Base-by-base conservation (phyloP, 2,797 vertebrate genomes). In the Leontopithecus rosalia region DNA sequence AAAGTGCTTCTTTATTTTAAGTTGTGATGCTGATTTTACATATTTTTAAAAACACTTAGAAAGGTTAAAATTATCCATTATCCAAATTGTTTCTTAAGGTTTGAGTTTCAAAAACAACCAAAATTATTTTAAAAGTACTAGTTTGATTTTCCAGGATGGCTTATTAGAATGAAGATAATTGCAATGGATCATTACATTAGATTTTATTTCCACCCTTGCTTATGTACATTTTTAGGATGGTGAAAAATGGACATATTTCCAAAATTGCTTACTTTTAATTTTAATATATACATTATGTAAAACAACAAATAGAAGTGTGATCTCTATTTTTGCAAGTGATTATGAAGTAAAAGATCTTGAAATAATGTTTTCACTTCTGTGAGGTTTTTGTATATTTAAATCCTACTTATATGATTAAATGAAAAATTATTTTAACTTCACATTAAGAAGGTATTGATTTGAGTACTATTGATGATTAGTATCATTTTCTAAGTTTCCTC, bases 301-400 rank as follows among this genome's bases (percentile, higher is more conserved):
- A 79, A 26, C 41, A 81, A 17, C 12, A 43, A 33, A 55, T 75
- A 73, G 46, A 90, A 67, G 11, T 72, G 0, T 83, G 46, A 36
- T 87, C 20, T 55, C 57, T 96, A 14, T 67, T 80, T 97, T 92
- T 93, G 14, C 8, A 85, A 41, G 17, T 83, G 52, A 19, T 17
- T 82, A 36, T 85, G 82, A 95, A 81, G 28, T 87, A 81, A 93
- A 86, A 50, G 50, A 82, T 80, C 33, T 81, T 95, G 55, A 93
- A 87, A 77, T 52, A 89, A 85, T 19, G 11, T 58, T 92, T 94
- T 88, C 13, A 83, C 77, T 96, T 84, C 76, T 36, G 33, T 73
- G 30, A 72, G 2, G 1, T 14, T 96, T 90, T 81, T 91, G 8
- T 88, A 30, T 87, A 41, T 95, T 4, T 86, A 58, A 64, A 24